Base-by-base conservation (phyloP, 2,888 invertebrate species). In the Synergus laeviventris region DNA sequence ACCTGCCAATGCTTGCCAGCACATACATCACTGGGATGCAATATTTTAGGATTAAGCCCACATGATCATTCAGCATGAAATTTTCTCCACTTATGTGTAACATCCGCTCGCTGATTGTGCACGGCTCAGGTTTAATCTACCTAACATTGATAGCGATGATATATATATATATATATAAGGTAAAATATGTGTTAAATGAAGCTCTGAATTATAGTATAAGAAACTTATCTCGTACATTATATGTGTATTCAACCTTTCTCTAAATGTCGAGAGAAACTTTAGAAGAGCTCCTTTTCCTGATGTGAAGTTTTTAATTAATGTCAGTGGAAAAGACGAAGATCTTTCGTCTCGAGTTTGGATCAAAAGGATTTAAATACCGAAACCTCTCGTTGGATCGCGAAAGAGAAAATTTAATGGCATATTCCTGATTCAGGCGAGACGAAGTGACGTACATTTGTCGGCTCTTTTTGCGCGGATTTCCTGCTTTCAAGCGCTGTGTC, bases 401-500 rank as follows among this genome's bases (percentile, higher is more conserved):
- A 31, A 21, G 42, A 70, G 45, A 70, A 49, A 70, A 31, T 70
- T 70, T 70, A 70, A 70, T 70, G 49, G 24, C 70, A 45, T 70
- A 31, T 70, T 49, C 49, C 70, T 70, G 49, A 70, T 45, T 70
- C 21, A 70, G 16, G n/a, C n/a, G 36, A 24, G 42, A 36, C 45
- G 49, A 70, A 70, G 70, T 70, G 70, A 49, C 45, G 16, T 45
- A 66, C 42, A 66, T 66, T 66, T 66, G 70, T 70, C 70, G 31
- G 49, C 49, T 70, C 31, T 70, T 45, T 31, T 49, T 45, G 45
- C 45, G 45, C 45, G 70, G 70, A 66, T 66, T 70, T 70, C 70
- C 70, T 70, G 45, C 49, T 70, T 70, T 49, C 70, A 70, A 70
- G 49, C 45, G 31, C 31, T n/a, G n/a, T 70, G 70, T 70, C 70